These are phyloP conservation scores for Furcifer pardalis DNA, from an alignment of 2,797 vertebrate species.

Conservation along the genomic window DNA sequence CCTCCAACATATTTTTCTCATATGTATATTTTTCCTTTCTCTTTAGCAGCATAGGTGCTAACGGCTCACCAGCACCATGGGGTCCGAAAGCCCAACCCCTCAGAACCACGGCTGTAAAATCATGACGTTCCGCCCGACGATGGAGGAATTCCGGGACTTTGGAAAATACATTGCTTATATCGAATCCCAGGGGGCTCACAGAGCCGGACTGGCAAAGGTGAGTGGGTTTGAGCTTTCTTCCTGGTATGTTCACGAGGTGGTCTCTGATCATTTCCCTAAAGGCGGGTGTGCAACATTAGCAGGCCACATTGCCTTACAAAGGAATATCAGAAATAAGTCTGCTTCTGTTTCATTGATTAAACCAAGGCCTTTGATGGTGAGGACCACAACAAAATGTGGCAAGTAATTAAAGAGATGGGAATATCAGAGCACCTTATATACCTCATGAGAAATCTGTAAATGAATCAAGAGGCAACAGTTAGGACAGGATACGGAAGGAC, in stretches of 20 bases:
- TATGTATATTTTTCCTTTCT: not conserved
- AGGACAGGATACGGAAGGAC: no score
- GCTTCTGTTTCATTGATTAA: no score
- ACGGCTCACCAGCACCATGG: slow-evolving; percentile 59
- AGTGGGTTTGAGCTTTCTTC: not conserved
- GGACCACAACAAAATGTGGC: no score
- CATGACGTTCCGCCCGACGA: slow-evolving; percentile 94
- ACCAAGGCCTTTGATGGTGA: no score
- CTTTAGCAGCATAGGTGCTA: slow-evolving; percentile 5
- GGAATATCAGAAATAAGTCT: no score
- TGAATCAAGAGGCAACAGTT: no score
- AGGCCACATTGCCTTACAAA: no score
- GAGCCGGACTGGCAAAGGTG: slow-evolving; percentile 90
- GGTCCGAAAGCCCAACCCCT: slow-evolving; percentile 74
- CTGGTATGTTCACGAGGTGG: not conserved
- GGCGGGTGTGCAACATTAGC: no score
- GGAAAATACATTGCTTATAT: slow-evolving; percentile 91
- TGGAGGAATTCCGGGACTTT: slow-evolving; percentile 95
- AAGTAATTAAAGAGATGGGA: no score
- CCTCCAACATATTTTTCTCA: no score
- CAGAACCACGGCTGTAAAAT: slow-evolving; percentile 95
- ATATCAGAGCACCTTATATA: no score
- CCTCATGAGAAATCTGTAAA: no score
- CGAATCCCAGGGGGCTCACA: slow-evolving; percentile 93
- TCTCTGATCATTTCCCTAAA: not conserved